Conservation (phyloP, 2,113 vertebrate species). For the Myiozetetes cayanensis region DNA sequence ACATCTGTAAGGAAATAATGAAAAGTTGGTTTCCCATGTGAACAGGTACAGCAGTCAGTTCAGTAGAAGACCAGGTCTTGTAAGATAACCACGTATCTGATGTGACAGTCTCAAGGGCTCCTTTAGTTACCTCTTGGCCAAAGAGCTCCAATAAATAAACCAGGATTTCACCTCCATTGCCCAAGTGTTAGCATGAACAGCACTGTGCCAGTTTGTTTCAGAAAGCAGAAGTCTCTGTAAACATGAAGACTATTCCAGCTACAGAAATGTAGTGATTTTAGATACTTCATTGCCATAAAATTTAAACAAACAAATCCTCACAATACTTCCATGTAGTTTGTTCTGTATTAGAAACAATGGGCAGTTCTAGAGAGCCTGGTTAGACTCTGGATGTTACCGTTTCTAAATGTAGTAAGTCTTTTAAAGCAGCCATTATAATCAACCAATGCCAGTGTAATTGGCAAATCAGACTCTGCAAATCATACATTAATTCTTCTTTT, state of each 20-base stretch:
- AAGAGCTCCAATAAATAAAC: background rate
- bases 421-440: background rate
- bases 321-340: background rate
- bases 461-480: background rate
- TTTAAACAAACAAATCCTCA: background rate
- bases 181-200: background rate
- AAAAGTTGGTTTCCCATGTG: background rate
- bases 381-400: background rate
- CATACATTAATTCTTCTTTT: background rate
- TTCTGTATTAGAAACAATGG: background rate
- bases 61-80: background rate
- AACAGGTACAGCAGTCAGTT: background rate
- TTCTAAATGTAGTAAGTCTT: background rate
- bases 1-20: background rate
- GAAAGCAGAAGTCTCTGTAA: background rate
- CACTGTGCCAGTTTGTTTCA: background rate
- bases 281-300: background rate
- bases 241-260: background rate
- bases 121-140: background rate
- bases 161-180: background rate
- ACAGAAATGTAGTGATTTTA: background rate
- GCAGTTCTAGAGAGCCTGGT: background rate
- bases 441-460: conserved; percentile 28
- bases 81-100: rapidly evolving
- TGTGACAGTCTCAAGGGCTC: background rate